Evolutionary conservation across 2,797 vertebrate genomes (phyloP).

Genomic region (Typhlichthys eigenmanni): DNA sequence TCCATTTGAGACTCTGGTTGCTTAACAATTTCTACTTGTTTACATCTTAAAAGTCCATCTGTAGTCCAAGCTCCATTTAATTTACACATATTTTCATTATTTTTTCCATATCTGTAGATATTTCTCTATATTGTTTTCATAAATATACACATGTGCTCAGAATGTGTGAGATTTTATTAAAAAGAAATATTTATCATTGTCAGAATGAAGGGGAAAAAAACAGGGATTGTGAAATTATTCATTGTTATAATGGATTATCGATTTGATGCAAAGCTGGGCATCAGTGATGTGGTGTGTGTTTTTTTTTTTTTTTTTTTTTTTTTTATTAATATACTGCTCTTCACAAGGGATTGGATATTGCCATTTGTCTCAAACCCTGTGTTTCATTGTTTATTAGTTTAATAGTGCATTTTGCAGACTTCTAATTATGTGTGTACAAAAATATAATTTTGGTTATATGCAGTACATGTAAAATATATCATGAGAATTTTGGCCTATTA

Average conservation of each 20-base stretch:
- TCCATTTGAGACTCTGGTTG: no score
- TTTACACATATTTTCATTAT: no score
- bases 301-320: slow-evolving; percentile 21
- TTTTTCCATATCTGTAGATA: no score
- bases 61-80: no score
- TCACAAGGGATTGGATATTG: slow-evolving; percentile 32
- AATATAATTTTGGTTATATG: not conserved
- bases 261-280: slow-evolving; percentile 61
- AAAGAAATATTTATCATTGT: slow-evolving; percentile 62
- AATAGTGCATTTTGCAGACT: slow-evolving; percentile 54
- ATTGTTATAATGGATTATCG: slow-evolving; percentile 75
- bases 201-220: slow-evolving; percentile 46
- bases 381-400: slow-evolving; percentile 56
- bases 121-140: no score
- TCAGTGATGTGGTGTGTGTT: slow-evolving; percentile 39
- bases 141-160: slow-evolving; percentile 12
- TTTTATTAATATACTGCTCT: not conserved
- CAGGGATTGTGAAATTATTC: slow-evolving; percentile 65
- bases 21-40: no score
- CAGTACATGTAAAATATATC: not conserved
- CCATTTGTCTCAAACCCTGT: slow-evolving; percentile 45
- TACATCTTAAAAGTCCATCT: no score
- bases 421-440: slow-evolving; percentile 43
- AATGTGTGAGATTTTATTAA: slow-evolving; percentile 57
- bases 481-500: not conserved